These are phyloP conservation scores for Cryptocephalus primarius DNA, from an alignment of 2,888 invertebrate species.

Conservation along the genomic window DNA sequence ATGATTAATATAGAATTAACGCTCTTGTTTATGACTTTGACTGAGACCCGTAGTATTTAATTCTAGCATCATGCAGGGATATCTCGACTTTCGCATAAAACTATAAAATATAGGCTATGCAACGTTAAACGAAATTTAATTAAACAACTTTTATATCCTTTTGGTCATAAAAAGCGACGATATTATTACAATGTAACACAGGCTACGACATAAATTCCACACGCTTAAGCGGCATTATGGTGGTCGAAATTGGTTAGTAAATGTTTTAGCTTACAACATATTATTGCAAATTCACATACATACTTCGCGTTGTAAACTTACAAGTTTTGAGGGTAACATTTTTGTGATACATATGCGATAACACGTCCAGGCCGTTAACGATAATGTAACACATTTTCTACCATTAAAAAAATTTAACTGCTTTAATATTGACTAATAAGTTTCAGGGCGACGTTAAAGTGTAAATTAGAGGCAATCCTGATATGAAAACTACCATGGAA, in stretches of 20 bases:
- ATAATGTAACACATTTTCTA: too few relatives aligned
- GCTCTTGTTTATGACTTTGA: conserved; percentile 19
- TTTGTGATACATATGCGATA: too few relatives aligned
- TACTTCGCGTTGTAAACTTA: too few relatives aligned
- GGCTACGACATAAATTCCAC: neutral
- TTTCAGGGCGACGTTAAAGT: too few relatives aligned
- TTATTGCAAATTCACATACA: too few relatives aligned
- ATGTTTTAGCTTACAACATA: too few relatives aligned
- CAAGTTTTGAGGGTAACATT: too few relatives aligned
- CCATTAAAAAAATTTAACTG: too few relatives aligned
- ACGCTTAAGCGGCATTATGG: neutral
- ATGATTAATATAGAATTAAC: conserved; percentile 21
- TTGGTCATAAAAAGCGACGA: conserved; percentile 29
- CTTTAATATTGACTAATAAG: too few relatives aligned
- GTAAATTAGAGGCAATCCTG: too few relatives aligned
- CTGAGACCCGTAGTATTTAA: conserved; percentile 19
- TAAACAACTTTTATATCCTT: conserved; percentile 37
- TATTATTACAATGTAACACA: conserved; percentile 1
- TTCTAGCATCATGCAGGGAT: conserved; percentile 21
- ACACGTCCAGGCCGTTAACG: too few relatives aligned
- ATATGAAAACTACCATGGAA: too few relatives aligned
- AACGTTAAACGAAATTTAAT: conserved; percentile 37
- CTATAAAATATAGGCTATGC: conserved; percentile 34
- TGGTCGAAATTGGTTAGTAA: neutral
- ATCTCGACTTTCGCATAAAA: conserved; percentile 26